Evolutionary conservation across 2,797 vertebrate genomes (phyloP), one percentile per base, ranked within the genome.

Genomic region (Antrozous pallidus): DNA sequence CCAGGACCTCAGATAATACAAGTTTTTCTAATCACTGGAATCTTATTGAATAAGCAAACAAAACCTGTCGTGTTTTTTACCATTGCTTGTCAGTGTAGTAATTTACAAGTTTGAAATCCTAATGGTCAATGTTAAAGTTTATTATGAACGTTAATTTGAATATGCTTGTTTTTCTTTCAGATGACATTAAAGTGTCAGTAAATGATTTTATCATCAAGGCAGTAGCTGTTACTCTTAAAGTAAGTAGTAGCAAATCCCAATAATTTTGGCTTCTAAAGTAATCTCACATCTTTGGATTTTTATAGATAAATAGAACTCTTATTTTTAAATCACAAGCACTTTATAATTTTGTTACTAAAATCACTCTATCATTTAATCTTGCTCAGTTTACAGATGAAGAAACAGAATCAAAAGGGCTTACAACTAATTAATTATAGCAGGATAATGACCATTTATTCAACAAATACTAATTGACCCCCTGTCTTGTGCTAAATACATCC

Each of bases 131-230:
- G 33, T 87, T 91, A 54, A 82, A 36, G 10, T 82, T 70, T 90
- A 63, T 95, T 88, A 95, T 63, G 20, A 90, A 38, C 45, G 26
- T 20, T 0, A 0, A 95, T 54, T 84, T 33, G 95, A 95, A 85
- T 90, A 56, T 51, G 65, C 11, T 82, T 58, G 10, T 63, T 90
- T 97, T 97, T 98, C n/a, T 98, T 96, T 97, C 97, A 99, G 99
- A 99, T 97, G 98, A 99, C 91, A 98, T 99, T 98, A 99, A 99
- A 98, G 99, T 99, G 73, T 99, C 99, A 31, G 98, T 99, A 97
- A 99, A 99, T 94, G 99, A 99, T 97, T 99, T 99, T 97, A 99
- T 99, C 97, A 99, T 99, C 98, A 99, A 99, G 97, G 99, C 99
- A 93, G 98, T 98, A 92, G 99, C 99, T 94, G 98, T 99, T 93